A percentile compares a stretch with the other conserved stretches of the same genome.
Conservation (phyloP, 1,140 invertebrate species). For the Maniola jurtina region DNA sequence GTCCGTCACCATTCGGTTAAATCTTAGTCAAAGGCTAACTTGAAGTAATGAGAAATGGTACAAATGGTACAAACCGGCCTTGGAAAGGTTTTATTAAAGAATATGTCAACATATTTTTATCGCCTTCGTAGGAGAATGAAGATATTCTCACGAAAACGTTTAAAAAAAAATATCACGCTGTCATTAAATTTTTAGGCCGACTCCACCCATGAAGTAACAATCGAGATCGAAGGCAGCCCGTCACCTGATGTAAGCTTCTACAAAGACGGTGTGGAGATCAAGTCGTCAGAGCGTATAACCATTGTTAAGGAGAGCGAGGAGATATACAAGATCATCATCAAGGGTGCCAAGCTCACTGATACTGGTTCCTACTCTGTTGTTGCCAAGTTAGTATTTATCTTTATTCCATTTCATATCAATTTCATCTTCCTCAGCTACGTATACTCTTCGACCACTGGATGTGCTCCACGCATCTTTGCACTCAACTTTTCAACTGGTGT, state of each 20-base stretch:
- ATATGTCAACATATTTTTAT: too few species aligned
- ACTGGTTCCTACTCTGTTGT: constrained; percentile 95
- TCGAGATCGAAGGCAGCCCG: constrained; percentile 91
- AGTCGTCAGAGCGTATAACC: constrained; percentile 84
- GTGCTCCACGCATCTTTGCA: too few species aligned
- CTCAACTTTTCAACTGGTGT: too few species aligned
- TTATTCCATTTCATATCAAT: not conserved
- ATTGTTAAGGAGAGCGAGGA: constrained; percentile 84
- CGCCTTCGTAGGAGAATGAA: too few species aligned
- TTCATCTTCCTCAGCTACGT: not conserved
- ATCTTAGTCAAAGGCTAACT: too few species aligned
- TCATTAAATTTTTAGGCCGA: constrained; percentile 51
- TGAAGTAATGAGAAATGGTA: too few species aligned
- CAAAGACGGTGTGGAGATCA: constrained; percentile 90
- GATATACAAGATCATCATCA: constrained; percentile 87
- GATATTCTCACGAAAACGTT: too few species aligned
- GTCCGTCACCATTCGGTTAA: too few species aligned
- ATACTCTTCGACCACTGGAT: too few species aligned
- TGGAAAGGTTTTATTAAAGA: too few species aligned
- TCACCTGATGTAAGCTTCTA: constrained; percentile 90
- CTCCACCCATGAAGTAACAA: constrained; percentile 84
- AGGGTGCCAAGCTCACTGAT: constrained; percentile 90
- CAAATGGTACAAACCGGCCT: too few species aligned
- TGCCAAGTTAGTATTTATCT: constrained; percentile 80
- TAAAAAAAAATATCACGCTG: too few species aligned